Conservation (phyloP, 2,797 vertebrate species). For the Amphiprion clarkii region DNA sequence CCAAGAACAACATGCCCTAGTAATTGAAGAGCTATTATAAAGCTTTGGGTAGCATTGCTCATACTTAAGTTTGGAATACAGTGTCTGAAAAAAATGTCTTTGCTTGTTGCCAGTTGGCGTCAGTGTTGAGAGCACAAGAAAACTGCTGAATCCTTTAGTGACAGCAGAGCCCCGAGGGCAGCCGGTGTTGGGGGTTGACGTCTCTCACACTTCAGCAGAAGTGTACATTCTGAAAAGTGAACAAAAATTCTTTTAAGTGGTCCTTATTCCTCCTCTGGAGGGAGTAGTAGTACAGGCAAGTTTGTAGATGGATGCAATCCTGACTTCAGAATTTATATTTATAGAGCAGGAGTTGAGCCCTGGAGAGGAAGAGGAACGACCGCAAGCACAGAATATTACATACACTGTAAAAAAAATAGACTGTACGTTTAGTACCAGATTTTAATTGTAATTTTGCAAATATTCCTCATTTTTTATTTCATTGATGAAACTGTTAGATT, state of each 20-base stretch:
- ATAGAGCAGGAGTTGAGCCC: slow-evolving; percentile 47
- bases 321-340: slow-evolving; percentile 44
- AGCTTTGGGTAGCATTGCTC: not conserved
- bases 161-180: slow-evolving; percentile 36
- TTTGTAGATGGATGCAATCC: slow-evolving; percentile 34
- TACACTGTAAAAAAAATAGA: no score
- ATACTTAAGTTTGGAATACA: slow-evolving; percentile 15
- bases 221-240: slow-evolving; percentile 38
- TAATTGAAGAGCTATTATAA: slow-evolving; percentile 12
- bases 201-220: slow-evolving; percentile 25
- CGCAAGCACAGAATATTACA: slow-evolving; percentile 37
- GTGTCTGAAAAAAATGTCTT: slow-evolving; percentile 5
- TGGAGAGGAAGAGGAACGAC: slow-evolving; percentile 37
- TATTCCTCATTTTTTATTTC: no score
- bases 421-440: no score
- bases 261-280: slow-evolving; percentile 49
- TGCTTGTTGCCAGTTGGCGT: slow-evolving; percentile 9
- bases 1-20: not conserved
- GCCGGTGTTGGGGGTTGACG: slow-evolving; percentile 16
- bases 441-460: no score
- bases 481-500: no score
- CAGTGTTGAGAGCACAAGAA: slow-evolving; percentile 15
- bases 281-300: slow-evolving; percentile 41
- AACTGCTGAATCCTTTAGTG: slow-evolving; percentile 25
- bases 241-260: slow-evolving; percentile 29